Evolutionary conservation across 2,888 invertebrate genomes (phyloP).

Genomic region (Camponotus fellah): DNA sequence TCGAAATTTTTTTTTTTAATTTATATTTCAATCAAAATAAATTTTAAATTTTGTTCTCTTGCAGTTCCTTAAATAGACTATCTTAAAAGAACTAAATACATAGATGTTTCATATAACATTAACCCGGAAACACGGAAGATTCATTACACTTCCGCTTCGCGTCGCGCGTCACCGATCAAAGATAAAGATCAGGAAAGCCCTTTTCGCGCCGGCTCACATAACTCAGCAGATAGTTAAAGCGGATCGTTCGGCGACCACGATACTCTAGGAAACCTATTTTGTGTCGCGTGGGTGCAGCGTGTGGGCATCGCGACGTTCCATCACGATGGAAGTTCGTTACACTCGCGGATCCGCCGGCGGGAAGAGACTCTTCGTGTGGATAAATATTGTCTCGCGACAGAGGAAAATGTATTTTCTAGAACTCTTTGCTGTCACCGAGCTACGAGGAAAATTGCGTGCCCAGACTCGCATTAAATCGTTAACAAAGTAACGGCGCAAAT

Average conservation of each 20-base stretch:
- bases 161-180: constrained; percentile 39
- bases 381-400: constrained; percentile 19
- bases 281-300: constrained; percentile 68
- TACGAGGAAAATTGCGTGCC: constrained; percentile 34
- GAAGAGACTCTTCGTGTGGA: constrained; percentile 15
- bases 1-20: neutral
- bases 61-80: neutral
- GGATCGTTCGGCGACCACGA: constrained; percentile 62
- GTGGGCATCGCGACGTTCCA: constrained; percentile 56
- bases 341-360: constrained; percentile 46
- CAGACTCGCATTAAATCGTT: constrained; percentile 48
- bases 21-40: neutral
- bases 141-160: constrained; percentile 29
- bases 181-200: constrained; percentile 34
- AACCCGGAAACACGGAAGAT: constrained; percentile 49
- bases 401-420: neutral
- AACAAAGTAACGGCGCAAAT: constrained; percentile 51
- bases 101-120: constrained; percentile 34
- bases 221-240: constrained; percentile 69
- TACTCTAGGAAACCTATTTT: constrained; percentile 58
- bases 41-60: neutral
- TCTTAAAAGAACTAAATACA: neutral
- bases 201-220: constrained; percentile 51
- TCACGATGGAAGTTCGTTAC: constrained; percentile 61
- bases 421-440: constrained; percentile 18